Evolutionary conservation across 2,888 invertebrate genomes (phyloP).

Genomic region (Ctena decussata): DNA sequence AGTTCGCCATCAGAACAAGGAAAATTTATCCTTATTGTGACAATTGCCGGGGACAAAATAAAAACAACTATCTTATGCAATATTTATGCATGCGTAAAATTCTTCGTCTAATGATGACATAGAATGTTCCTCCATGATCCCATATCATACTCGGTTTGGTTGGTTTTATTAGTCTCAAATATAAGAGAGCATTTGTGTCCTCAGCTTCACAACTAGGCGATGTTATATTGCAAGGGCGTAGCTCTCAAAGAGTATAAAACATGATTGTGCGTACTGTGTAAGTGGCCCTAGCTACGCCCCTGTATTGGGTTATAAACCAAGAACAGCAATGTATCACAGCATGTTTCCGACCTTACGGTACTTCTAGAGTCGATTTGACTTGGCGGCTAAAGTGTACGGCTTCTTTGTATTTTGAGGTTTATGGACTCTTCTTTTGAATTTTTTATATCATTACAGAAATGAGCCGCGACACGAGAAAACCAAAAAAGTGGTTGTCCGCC

Average conservation of each 20-base stretch:
- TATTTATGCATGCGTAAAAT: background rate
- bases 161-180: background rate
- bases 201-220: slow-evolving; percentile 1
- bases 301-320: background rate
- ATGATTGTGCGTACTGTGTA: too few relatives aligned
- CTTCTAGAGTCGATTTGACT: too few relatives aligned
- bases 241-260: too few relatives aligned
- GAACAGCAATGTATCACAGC: background rate
- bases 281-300: too few relatives aligned
- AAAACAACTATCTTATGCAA: background rate
- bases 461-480: too few relatives aligned
- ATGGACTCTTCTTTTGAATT: too few relatives aligned
- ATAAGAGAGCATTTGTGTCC: background rate
- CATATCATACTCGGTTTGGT: background rate
- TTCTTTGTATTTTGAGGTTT: too few relatives aligned
- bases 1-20: background rate
- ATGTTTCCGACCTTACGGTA: background rate
- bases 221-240: background rate
- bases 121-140: background rate
- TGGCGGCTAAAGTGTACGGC: too few relatives aligned
- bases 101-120: background rate
- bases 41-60: slow-evolving; percentile 3
- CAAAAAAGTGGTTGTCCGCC: too few relatives aligned
- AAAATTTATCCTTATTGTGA: background rate
- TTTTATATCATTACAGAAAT: too few relatives aligned